These are phyloP conservation scores for Mycetomoellerius zeteki DNA, from an alignment of 1,140 invertebrate genomes.

Conservation along the genomic window DNA sequence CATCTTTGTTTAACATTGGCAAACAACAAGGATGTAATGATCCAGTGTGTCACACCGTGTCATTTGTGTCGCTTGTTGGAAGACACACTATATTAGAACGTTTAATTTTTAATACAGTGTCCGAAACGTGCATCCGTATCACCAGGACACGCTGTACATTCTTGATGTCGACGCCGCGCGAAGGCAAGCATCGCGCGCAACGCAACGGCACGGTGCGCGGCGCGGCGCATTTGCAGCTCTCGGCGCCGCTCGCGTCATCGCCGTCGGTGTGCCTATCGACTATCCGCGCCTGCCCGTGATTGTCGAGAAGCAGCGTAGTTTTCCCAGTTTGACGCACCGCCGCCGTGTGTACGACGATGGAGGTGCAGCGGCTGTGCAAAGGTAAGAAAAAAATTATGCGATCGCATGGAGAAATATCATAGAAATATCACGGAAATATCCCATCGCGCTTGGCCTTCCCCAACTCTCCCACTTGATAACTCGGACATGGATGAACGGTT, in stretches of 20 bases:
- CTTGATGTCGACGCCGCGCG: neutral
- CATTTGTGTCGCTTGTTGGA: too few species aligned
- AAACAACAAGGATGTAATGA: too few species aligned
- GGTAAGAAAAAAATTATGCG: constrained; percentile 70
- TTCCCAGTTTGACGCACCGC: constrained; percentile 49
- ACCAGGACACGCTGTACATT: neutral
- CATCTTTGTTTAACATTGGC: too few species aligned
- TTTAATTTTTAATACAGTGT: neutral
- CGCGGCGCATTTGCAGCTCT: constrained; percentile 81
- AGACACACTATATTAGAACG: neutral
- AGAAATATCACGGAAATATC: neutral
- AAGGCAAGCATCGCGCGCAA: constrained; percentile 17
- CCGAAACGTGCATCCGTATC: neutral
- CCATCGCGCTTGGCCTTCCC: neutral
- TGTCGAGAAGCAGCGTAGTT: constrained; percentile 51
- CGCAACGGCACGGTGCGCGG: constrained; percentile 69
- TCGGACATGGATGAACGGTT: neutral
- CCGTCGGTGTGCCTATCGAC: constrained; percentile 80
- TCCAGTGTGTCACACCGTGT: too few species aligned
- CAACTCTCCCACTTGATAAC: neutral
- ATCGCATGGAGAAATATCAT: neutral
- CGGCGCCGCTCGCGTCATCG: constrained; percentile 64
- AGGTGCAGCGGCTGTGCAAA: constrained; percentile 81
- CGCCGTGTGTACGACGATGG: constrained; percentile 74
- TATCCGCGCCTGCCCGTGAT: constrained; percentile 60